Evolutionary conservation across 2,113 vertebrate genomes (phyloP).

Genomic region (Engraulis encrasicolus): DNA sequence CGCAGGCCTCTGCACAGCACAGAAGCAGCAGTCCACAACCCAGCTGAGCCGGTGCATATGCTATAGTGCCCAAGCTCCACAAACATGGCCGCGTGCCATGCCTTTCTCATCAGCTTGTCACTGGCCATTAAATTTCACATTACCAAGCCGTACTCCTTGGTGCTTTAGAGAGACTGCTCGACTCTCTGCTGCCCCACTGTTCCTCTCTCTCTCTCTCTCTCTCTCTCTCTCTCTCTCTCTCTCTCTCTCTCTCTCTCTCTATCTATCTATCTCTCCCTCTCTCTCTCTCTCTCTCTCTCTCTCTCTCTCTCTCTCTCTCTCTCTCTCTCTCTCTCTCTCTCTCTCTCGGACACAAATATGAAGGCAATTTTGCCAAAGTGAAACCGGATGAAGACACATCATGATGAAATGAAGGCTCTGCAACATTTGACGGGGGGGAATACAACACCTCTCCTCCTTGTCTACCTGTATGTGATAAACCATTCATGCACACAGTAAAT

Average conservation of each 20-base stretch:
- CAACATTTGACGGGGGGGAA: no score
- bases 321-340: no score
- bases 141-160: conserved; percentile 57
- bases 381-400: not conserved
- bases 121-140: conserved; percentile 66
- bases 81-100: conserved; percentile 45
- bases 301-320: no score
- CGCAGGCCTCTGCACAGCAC: no score
- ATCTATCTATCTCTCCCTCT: no score
- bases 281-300: no score
- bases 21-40: no score
- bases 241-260: no score
- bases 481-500: no score
- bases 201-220: no score
- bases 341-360: not conserved
- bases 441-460: not conserved
- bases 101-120: conserved; percentile 61
- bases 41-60: not conserved
- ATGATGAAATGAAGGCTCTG: not conserved
- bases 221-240: no score
- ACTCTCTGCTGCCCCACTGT: no score
- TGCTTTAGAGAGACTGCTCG: conserved; percentile 55
- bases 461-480: not conserved
- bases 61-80: conserved; percentile 35
- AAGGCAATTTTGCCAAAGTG: not conserved